Percentiles rank a stretch among this genome's conserved stretches.
These are phyloP conservation scores for Danio albolineatus DNA, from an alignment of 2,797 vertebrate genomes.

Conservation along the genomic window DNA sequence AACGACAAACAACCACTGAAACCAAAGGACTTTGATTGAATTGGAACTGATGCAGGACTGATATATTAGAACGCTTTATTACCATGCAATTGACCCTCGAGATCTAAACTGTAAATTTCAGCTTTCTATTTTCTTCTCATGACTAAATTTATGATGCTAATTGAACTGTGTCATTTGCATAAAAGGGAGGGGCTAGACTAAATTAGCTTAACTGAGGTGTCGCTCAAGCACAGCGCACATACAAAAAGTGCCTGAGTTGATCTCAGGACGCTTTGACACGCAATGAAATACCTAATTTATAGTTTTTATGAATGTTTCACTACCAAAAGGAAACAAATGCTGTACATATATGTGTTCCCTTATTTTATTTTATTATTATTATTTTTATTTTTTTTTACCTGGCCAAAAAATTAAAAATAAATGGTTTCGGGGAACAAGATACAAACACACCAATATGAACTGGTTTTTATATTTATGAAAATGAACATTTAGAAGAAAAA, in stretches of 20 bases:
- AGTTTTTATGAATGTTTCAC: constrained; percentile 76
- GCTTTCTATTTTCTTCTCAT: constrained; percentile 48
- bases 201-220: constrained; percentile 42
- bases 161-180: constrained; percentile 43
- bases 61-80: constrained; percentile 35
- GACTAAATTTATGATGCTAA: constrained; percentile 44
- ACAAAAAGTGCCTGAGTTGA: constrained; percentile 58
- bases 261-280: constrained; percentile 66
- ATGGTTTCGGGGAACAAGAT: constrained; percentile 81
- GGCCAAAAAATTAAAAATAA: constrained; percentile 75
- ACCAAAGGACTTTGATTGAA: constrained; percentile 66
- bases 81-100: constrained; percentile 23
- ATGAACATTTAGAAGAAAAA: constrained; percentile 55
- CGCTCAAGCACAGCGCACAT: constrained; percentile 55
- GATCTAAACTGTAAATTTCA: constrained; percentile 41
- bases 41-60: constrained; percentile 47
- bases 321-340: constrained; percentile 79
- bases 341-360: constrained; percentile 83
- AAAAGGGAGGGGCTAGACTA: constrained; percentile 50
- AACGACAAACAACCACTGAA: constrained; percentile 48
- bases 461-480: constrained; percentile 79
- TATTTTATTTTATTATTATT: constrained; percentile 25
- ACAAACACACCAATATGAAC: constrained; percentile 66
- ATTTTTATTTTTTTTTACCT: constrained; percentile 73
- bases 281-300: constrained; percentile 70